Evolutionary conservation across 2,797 vertebrate species (phyloP).

Genomic region (Paguma larvata): DNA sequence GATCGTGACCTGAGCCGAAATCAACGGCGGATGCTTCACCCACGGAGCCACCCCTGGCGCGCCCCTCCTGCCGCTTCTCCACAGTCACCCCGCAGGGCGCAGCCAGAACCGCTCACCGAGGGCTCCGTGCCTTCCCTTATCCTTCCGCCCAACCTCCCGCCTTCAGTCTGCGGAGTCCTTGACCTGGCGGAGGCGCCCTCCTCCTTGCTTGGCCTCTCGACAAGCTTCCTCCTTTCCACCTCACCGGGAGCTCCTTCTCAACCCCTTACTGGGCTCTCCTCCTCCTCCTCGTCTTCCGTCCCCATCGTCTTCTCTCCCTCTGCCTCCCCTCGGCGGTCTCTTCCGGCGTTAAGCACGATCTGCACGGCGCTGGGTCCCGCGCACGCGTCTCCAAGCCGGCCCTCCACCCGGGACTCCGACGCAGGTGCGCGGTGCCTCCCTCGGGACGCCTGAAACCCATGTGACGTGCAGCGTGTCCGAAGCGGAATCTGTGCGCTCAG

Average conservation of each 20-base stretch:
- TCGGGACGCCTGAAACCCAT: not conserved
- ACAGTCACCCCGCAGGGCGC: not conserved
- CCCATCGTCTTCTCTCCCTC: fast-evolving
- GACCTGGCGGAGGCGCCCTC: not conserved
- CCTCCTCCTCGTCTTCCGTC: not conserved
- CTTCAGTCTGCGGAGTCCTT: not conserved
- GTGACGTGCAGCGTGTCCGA: not conserved
- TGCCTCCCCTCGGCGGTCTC: not conserved
- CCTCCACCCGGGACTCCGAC: not conserved
- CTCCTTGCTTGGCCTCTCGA: not conserved
- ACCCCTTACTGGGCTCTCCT: not conserved
- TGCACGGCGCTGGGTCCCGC: not conserved
- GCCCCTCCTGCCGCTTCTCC: too few relatives aligned
- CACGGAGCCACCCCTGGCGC: too few relatives aligned
- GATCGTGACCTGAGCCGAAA: too few relatives aligned
- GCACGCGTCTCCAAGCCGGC: not conserved
- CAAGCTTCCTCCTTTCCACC: not conserved
- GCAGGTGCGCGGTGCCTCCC: not conserved
- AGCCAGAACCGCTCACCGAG: not conserved
- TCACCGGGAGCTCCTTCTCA: not conserved
- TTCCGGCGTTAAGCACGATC: not conserved
- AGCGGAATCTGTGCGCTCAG: not conserved
- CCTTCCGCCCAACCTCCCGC: not conserved
- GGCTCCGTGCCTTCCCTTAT: not conserved
- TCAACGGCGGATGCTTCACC: too few relatives aligned